phyloP scores from a whole-genome alignment of 2,113 vertebrate species.

The Amazona guildingii region DNA sequence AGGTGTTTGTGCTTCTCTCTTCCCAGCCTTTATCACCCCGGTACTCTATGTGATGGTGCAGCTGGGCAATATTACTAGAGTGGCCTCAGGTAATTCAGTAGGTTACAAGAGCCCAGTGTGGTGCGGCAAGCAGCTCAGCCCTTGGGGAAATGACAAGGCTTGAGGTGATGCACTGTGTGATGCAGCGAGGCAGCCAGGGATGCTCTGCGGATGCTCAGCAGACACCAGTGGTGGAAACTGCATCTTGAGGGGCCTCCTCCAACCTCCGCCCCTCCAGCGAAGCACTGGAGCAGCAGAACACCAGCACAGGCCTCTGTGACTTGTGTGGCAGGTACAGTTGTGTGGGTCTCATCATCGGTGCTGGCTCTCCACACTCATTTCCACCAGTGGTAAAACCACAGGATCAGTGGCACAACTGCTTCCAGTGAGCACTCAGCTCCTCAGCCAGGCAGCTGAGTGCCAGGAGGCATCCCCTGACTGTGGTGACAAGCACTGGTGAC shows the following conservation, averaged over 20 bases:
- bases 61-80: not conserved
- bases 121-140: fast-evolving
- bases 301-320: not conserved
- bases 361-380: not conserved
- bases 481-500: not conserved
- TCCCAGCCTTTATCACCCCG: not conserved
- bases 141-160: fast-evolving
- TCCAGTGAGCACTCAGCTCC: not conserved
- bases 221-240: not conserved
- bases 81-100: not conserved
- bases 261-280: not conserved
- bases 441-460: not conserved
- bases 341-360: fast-evolving
- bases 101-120: not conserved
- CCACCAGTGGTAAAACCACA: not conserved
- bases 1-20: not conserved
- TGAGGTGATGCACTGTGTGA: not conserved
- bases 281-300: not conserved
- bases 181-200: not conserved
- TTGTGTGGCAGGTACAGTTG: not conserved
- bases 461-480: not conserved
- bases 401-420: not conserved
- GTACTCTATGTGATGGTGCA: fast-evolving
- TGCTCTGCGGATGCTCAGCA: not conserved
- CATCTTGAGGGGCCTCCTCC: not conserved